A percentile compares a stretch with the other conserved stretches of the same genome.
Conservation (phyloP, 2,888 invertebrate species). For the Tiliacea aurago region DNA sequence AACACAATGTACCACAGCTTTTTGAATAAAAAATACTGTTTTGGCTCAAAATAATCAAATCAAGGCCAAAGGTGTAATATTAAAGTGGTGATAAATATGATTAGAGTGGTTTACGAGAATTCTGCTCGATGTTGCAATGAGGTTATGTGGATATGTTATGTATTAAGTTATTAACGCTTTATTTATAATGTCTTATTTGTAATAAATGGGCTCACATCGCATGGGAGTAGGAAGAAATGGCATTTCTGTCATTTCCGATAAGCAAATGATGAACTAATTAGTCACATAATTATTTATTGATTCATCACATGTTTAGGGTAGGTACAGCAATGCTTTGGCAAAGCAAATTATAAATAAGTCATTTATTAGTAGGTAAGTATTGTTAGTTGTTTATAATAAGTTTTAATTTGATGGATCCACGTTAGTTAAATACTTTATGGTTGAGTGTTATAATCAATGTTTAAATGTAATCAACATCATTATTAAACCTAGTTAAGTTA, state of each 20-base stretch:
- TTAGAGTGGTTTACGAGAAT: slow-evolving; percentile 33
- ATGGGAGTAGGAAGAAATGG: no score
- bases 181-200: slow-evolving; percentile 10
- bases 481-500: slow-evolving; percentile 3
- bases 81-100: slow-evolving; percentile 48
- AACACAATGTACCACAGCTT: slow-evolving; percentile 13
- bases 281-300: slow-evolving; percentile 21
- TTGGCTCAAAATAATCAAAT: slow-evolving; percentile 46
- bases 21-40: slow-evolving; percentile 35
- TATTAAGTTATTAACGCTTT: slow-evolving; percentile 34
- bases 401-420: not conserved
- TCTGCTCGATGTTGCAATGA: slow-evolving; percentile 20
- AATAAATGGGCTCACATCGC: not conserved
- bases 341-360: not conserved
- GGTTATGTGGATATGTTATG: slow-evolving; percentile 30
- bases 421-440: not conserved
- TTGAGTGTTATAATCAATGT: not conserved
- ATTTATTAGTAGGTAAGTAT: not conserved
- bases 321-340: slow-evolving; percentile 11
- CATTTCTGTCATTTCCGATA: not conserved
- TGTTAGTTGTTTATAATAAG: not conserved
- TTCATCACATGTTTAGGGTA: slow-evolving; percentile 3
- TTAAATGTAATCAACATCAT: slow-evolving; percentile 3
- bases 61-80: slow-evolving; percentile 46
- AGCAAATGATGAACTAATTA: not conserved